Conservation (phyloP, 2,797 vertebrate species). For the Manis pentadactyla region DNA sequence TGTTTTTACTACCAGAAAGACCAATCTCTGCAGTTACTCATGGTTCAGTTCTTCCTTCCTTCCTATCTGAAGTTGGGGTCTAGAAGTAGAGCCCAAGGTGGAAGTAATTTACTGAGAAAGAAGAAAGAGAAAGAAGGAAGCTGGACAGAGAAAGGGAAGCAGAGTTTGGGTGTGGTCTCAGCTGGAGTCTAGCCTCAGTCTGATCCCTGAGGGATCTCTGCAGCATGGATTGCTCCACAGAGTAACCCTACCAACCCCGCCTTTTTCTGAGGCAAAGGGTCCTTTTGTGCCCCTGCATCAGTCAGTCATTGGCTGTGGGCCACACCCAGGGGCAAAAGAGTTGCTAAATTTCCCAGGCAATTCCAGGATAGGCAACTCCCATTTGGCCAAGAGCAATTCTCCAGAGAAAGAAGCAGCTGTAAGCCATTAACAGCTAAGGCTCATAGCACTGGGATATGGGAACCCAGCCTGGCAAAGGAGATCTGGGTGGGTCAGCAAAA, state of each 20-base stretch:
- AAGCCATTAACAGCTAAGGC: slow-evolving; percentile 61
- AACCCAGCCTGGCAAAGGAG: not conserved
- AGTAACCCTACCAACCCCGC: not conserved
- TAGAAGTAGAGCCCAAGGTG: not conserved
- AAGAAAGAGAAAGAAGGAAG: not conserved
- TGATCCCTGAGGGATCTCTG: not conserved
- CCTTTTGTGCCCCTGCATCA: slow-evolving; percentile 41
- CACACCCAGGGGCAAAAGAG: not conserved
- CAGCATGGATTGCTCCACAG: slow-evolving; percentile 31
- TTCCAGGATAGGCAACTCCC: slow-evolving; percentile 69
- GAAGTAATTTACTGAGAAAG: slow-evolving; percentile 39
- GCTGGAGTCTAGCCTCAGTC: not conserved
- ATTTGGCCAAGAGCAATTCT: slow-evolving; percentile 58
- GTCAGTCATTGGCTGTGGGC: slow-evolving; percentile 53
- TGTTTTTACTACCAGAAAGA: not conserved
- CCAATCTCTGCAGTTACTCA: not conserved
- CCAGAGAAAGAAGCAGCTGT: slow-evolving; percentile 72
- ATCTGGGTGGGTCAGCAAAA: not conserved
- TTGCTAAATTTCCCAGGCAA: slow-evolving; percentile 74
- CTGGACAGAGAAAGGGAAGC: not conserved
- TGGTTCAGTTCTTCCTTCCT: not conserved
- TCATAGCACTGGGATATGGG: slow-evolving; percentile 5
- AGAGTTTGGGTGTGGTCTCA: slow-evolving; percentile 29
- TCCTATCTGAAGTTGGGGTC: not conserved
- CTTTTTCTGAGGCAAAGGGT: slow-evolving; percentile 69